Evolutionary conservation across 2,888 invertebrate species (phyloP).

Genomic region (Rhimphoctona megacephalus): DNA sequence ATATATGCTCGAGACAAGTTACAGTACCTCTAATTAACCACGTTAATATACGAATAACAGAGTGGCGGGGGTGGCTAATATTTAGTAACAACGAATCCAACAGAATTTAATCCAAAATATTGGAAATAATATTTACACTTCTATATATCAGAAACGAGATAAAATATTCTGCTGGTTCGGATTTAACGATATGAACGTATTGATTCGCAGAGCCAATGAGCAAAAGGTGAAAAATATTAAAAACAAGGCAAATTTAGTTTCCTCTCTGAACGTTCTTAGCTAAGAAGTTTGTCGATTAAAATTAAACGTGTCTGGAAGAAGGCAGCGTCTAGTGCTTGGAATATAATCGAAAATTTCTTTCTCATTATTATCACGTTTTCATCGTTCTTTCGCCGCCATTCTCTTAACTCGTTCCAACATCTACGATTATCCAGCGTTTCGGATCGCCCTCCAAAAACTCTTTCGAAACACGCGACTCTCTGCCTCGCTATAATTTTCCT

Average conservation of each 20-base stretch:
- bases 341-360: neutral
- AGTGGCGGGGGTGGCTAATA: neutral
- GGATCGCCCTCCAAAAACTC: constrained; percentile 3
- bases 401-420: neutral
- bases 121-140: neutral
- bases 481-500: neutral
- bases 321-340: neutral
- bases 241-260: neutral
- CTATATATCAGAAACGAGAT: constrained; percentile 1
- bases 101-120: too few relatives aligned
- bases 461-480: neutral
- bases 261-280: neutral
- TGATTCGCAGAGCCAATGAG: neutral
- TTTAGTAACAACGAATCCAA: neutral
- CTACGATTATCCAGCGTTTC: neutral
- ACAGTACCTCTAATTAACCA: constrained; percentile 23
- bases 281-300: neutral
- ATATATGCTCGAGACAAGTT: constrained; percentile 13
- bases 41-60: constrained; percentile 33
- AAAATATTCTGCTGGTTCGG: neutral
- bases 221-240: neutral
- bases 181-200: neutral
- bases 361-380: neutral
- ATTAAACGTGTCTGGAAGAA: neutral
- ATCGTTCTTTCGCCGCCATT: neutral